Base-by-base conservation (phyloP, 64 coral and sea anemone species). In the Exaiptasia diaphana region DNA sequence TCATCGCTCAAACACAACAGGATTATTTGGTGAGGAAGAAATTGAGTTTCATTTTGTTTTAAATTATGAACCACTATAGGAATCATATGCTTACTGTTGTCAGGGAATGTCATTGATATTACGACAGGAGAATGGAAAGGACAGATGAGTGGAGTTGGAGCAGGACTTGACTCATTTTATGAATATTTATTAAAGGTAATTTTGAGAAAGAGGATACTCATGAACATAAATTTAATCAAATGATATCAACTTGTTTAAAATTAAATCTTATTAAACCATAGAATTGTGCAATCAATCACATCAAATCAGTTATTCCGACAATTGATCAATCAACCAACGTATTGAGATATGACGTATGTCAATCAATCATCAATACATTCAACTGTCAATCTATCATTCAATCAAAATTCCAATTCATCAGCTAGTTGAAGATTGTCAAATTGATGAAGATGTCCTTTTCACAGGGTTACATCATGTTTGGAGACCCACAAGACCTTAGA, bases 121-220 rank as follows among this genome's bases (percentile, higher is more conserved):
- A 65, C 68, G 52, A 88, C 89, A 43, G 90, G 90, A 53, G 44
- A 92, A 41, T 99, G 94, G 94, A 73, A 82, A 6, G 89, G 85
- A 22, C 83, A 76, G 30, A 99, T 99, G 94, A 99, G 94, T 53
- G 94, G 94, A 11, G 22, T 92, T 18, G 94, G 94, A n/a, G 94
- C 94, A 48, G 94, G 94, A 0, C 38, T 99, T n/a, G 94, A 99
- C 53, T 99, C 94, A 26, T 91, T 99, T 68, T 99, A 99, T 75
- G 94, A 99, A 60, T 99, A 99, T 88, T 76, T 99, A 76, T 64
- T 99, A 29, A 99, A 99, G 89, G 94, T 99, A 87, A 53, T 43
- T n/a, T 20, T 30, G 41, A 41, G n/a, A 14, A n/a, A 5, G 4
- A 3, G 27, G 8, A 22, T 57, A 22, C 3, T 20, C 4, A 21